Percentiles rank a stretch among this genome's conserved stretches.
Conservation (phyloP, 2,888 invertebrate genomes). For the Dioctria rufipes region DNA sequence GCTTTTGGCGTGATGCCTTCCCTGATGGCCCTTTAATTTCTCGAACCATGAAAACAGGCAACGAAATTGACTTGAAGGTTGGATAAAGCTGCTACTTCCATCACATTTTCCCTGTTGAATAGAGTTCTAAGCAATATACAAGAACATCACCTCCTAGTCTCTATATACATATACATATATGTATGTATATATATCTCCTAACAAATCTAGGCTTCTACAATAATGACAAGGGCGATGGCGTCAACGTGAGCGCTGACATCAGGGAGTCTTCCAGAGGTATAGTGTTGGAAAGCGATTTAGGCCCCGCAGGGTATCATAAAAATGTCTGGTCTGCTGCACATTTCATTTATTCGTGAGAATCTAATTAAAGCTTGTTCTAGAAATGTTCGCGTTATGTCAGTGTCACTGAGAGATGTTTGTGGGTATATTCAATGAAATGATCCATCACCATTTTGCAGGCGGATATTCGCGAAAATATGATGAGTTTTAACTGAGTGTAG, state of each 20-base stretch:
- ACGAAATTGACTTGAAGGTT: background rate
- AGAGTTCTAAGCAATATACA: background rate
- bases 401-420: slow-evolving; percentile 14
- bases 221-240: background rate
- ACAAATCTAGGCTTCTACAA: background rate
- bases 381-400: slow-evolving; percentile 20
- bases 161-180: slow-evolving; percentile 12
- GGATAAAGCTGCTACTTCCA: background rate
- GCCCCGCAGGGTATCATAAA: slow-evolving; percentile 31
- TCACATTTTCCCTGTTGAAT: too few species aligned
- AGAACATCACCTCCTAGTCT: background rate
- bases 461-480: slow-evolving; percentile 25
- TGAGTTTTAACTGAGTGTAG: slow-evolving; percentile 17
- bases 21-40: slow-evolving; percentile 31
- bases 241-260: slow-evolving; percentile 18
- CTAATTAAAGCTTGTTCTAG: slow-evolving; percentile 44
- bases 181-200: background rate
- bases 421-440: slow-evolving; percentile 5
- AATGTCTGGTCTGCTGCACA: slow-evolving; percentile 37
- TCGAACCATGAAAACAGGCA: slow-evolving; percentile 35
- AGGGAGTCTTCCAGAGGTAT: slow-evolving; percentile 5
- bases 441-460: background rate
- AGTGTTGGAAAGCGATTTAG: slow-evolving; percentile 25
- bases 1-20: slow-evolving; percentile 19
- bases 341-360: slow-evolving; percentile 34